phyloP scores from a whole-genome alignment of 2,888 invertebrate genomes.

The Carcina quercana region DNA sequence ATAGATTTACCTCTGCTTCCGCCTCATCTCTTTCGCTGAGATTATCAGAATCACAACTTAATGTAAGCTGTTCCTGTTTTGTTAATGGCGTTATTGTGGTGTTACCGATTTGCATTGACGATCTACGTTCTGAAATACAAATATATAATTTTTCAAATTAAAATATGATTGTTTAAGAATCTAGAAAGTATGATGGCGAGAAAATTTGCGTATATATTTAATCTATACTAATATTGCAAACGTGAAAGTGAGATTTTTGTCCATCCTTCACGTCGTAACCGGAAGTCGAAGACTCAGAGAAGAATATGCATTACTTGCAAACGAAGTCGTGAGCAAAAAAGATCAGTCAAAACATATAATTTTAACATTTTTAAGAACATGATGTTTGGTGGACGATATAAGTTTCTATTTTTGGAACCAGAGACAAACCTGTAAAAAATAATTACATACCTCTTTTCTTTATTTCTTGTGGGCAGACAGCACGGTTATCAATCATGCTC shows the following conservation, averaged over 20 bases:
- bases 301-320: neutral
- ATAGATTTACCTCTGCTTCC: conserved; percentile 77
- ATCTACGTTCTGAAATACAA: conserved; percentile 64
- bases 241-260: too few relatives aligned
- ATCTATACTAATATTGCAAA: too few relatives aligned
- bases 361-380: too few relatives aligned
- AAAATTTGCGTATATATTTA: too few relatives aligned
- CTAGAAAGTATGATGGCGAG: too few relatives aligned
- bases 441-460: conserved; percentile 64
- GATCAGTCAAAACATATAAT: too few relatives aligned
- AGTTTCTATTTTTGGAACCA: too few relatives aligned
- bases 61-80: conserved; percentile 71
- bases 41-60: conserved; percentile 81
- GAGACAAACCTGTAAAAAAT: neutral
- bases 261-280: too few relatives aligned
- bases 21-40: conserved; percentile 85
- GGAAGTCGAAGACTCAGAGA: too few relatives aligned
- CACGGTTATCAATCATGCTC: conserved; percentile 78
- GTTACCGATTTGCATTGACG: conserved; percentile 79
- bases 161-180: too few relatives aligned
- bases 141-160: too few relatives aligned
- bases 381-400: neutral
- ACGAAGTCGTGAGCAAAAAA: neutral
- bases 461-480: conserved; percentile 69
- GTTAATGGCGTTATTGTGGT: conserved; percentile 75